Evolutionary conservation across 2,888 invertebrate genomes (phyloP).

Genomic region (Sicus ferrugineus): DNA sequence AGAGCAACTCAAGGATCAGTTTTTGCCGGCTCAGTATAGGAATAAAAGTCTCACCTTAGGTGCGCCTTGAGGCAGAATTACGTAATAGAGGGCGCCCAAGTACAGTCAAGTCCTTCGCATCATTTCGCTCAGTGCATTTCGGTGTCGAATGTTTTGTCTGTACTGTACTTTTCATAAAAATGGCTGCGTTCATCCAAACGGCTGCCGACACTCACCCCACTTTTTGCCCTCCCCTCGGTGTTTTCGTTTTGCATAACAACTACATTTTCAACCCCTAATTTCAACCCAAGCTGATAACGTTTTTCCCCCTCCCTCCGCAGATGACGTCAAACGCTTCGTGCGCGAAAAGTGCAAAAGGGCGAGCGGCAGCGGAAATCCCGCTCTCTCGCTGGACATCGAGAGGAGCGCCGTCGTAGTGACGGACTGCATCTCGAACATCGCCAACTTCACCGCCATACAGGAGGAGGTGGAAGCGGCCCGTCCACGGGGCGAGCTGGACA

Average conservation of each 20-base stretch:
- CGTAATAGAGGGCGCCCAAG: too few relatives aligned
- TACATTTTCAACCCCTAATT: too few relatives aligned
- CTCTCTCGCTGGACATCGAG: conserved; percentile 67
- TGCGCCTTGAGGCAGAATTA: too few relatives aligned
- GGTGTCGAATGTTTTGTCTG: too few relatives aligned
- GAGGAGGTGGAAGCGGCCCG: conserved; percentile 75
- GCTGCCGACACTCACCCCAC: too few relatives aligned
- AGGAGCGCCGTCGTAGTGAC: conserved; percentile 61
- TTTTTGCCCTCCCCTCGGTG: too few relatives aligned
- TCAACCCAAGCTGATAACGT: too few relatives aligned
- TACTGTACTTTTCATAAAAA: too few relatives aligned
- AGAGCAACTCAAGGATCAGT: conserved; percentile 51
- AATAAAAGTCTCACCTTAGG: conserved; percentile 54
- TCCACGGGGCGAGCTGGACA: conserved; percentile 72
- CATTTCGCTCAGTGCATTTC: too few relatives aligned
- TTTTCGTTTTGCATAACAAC: too few relatives aligned
- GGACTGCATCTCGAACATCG: conserved; percentile 69
- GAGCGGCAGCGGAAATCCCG: conserved; percentile 67
- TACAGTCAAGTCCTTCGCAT: too few relatives aligned
- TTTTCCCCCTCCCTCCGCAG: conserved; percentile 44
- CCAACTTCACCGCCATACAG: conserved; percentile 69
- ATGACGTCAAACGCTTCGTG: conserved; percentile 68
- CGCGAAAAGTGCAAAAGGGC: conserved; percentile 74
- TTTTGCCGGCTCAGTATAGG: conserved; percentile 54
- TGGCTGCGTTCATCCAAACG: too few relatives aligned